These are phyloP conservation scores for Acanthiza pusilla DNA, from an alignment of 2,797 vertebrate genomes.

Conservation along the genomic window DNA sequence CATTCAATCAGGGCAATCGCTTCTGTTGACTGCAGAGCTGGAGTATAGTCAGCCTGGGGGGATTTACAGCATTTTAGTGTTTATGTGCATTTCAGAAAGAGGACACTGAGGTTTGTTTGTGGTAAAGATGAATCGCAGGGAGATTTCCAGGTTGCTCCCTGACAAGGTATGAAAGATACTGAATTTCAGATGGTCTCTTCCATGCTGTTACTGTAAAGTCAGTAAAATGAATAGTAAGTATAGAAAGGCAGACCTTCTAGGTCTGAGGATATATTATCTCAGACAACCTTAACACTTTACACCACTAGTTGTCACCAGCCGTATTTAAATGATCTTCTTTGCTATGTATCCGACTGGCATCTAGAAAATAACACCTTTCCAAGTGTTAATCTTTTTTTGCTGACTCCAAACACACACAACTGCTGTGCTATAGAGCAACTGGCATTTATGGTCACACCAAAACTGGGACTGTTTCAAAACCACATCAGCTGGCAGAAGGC, in stretches of 20 bases:
- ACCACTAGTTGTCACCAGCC: not conserved
- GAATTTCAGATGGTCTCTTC: not conserved
- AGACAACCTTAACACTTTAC: not conserved
- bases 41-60: not conserved
- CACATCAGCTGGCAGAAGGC: not conserved
- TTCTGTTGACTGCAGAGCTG: not conserved
- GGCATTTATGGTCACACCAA: not conserved
- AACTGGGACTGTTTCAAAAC: not conserved
- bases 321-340: not conserved
- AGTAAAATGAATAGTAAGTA: not conserved
- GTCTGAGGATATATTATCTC: not conserved
- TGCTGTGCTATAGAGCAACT: not conserved
- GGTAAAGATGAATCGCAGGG: not conserved
- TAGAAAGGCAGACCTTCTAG: not conserved
- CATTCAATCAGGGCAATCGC: not conserved
- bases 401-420: not conserved
- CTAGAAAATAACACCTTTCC: not conserved
- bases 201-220: not conserved
- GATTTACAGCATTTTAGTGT: not conserved
- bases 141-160: not conserved
- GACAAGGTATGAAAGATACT: not conserved
- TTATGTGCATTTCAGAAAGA: not conserved
- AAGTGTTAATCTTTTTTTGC: not conserved
- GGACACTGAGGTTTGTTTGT: not conserved
- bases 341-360: not conserved